phyloP scores from a whole-genome alignment of 2,113 vertebrate species.

The Aegotheles bennettii region DNA sequence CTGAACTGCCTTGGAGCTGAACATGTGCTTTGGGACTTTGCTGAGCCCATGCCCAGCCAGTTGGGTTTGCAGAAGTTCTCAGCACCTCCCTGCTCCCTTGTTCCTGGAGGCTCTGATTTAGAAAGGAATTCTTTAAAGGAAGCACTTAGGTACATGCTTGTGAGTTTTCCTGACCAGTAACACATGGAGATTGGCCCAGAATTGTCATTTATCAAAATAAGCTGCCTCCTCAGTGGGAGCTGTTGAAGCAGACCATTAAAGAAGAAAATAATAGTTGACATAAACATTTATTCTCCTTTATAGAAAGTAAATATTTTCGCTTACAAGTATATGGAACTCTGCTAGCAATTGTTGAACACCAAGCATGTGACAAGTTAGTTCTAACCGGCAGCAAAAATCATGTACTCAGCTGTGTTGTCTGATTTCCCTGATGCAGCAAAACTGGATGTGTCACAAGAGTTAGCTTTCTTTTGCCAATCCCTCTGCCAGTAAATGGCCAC shows the following conservation, averaged over 20 bases:
- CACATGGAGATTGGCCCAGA: neutral
- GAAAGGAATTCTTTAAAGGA: neutral
- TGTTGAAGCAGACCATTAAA: neutral
- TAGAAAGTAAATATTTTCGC: neutral
- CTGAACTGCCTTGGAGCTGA: neutral
- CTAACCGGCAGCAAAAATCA: neutral
- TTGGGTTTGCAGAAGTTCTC: neutral
- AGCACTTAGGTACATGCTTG: neutral
- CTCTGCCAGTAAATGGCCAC: neutral
- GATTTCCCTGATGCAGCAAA: slow-evolving; percentile 11
- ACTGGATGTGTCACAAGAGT: neutral
- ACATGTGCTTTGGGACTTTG: neutral
- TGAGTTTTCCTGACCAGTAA: neutral
- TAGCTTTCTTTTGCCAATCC: neutral
- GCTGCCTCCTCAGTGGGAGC: neutral
- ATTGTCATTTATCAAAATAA: neutral
- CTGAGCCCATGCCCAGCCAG: neutral
- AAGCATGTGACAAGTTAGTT: neutral
- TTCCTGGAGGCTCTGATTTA: neutral
- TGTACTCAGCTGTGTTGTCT: neutral
- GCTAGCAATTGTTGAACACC: neutral
- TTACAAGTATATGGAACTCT: neutral
- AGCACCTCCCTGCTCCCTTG: rapidly evolving
- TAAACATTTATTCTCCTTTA: neutral
- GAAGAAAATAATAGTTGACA: neutral